These are phyloP conservation scores for Ferdinandea cuprea DNA, from an alignment of 2,888 invertebrate species.

Conservation along the genomic window DNA sequence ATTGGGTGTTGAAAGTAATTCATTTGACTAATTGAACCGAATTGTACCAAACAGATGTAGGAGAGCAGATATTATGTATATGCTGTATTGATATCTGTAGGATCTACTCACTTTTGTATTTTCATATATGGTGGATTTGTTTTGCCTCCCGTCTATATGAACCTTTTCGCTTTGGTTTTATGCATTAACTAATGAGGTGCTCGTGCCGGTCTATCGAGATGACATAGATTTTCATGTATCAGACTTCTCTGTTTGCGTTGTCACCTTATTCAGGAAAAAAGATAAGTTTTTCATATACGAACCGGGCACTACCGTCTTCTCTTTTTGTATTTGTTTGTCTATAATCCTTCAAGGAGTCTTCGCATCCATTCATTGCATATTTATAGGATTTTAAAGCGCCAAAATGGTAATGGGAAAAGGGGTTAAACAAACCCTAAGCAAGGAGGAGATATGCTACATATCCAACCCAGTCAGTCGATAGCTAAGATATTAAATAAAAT, in stretches of 20 bases:
- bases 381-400: conserved; percentile 53
- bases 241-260: conserved; percentile 33
- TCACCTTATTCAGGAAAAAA: conserved; percentile 9
- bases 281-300: background rate
- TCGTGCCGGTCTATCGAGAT: conserved; percentile 35
- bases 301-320: background rate
- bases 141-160: conserved; percentile 2
- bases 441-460: conserved; percentile 1
- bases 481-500: conserved; percentile 21
- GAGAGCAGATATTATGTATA: background rate
- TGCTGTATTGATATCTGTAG: background rate
- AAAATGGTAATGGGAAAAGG: conserved; percentile 27
- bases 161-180: conserved; percentile 9
- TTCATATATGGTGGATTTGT: conserved; percentile 39
- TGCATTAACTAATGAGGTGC: conserved; percentile 68
- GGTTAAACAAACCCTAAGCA: conserved; percentile 55
- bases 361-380: conserved; percentile 56
- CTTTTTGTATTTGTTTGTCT: conserved; percentile 11
- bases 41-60: conserved; percentile 9
- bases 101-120: conserved; percentile 36
- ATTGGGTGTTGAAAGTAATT: conserved; percentile 54
- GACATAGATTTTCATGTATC: conserved; percentile 54
- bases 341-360: conserved; percentile 44
- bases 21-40: conserved; percentile 69
- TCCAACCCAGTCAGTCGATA: conserved; percentile 20